Percentiles rank a stretch among this genome's conserved stretches.
phyloP scores from a whole-genome alignment of 1,140 invertebrate species.

The Drosophila nikananu region DNA sequence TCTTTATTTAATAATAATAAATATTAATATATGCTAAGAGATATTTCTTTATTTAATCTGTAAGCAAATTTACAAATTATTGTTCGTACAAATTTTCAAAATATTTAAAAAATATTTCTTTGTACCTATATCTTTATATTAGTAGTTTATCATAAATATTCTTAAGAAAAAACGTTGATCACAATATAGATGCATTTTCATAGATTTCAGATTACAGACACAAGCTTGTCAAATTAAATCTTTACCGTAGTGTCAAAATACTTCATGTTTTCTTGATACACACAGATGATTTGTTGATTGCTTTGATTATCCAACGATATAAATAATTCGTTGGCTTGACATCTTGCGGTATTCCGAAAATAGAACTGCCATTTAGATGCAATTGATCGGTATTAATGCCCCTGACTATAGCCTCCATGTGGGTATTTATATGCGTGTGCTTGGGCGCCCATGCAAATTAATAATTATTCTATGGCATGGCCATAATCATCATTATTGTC shows the following conservation, averaged over 20 bases:
- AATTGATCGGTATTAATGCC: constrained; percentile 31
- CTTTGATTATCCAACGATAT: constrained; percentile 8
- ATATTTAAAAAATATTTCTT: too few species aligned
- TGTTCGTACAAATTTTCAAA: too few species aligned
- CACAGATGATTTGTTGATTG: constrained; percentile 5
- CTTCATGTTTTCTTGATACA: constrained; percentile 8
- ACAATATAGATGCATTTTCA: neutral
- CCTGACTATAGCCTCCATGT: neutral
- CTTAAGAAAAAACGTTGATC: neutral
- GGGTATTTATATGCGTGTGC: neutral
- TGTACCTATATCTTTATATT: too few species aligned
- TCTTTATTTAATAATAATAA: too few species aligned
- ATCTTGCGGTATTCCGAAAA: constrained; percentile 14
- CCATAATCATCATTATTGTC: constrained; percentile 57
- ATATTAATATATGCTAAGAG: too few species aligned
- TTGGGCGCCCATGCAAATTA: constrained; percentile 43
- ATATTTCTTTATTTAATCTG: neutral
- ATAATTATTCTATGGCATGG: constrained; percentile 48
- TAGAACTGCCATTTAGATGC: constrained; percentile 26
- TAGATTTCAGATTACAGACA: neutral
- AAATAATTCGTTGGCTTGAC: constrained; percentile 18
- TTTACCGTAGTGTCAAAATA: neutral
- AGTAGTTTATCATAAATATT: too few species aligned
- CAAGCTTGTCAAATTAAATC: neutral
- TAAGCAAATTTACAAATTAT: neutral